Conservation (phyloP, 2,797 vertebrate species). For the Anabas testudineus region DNA sequence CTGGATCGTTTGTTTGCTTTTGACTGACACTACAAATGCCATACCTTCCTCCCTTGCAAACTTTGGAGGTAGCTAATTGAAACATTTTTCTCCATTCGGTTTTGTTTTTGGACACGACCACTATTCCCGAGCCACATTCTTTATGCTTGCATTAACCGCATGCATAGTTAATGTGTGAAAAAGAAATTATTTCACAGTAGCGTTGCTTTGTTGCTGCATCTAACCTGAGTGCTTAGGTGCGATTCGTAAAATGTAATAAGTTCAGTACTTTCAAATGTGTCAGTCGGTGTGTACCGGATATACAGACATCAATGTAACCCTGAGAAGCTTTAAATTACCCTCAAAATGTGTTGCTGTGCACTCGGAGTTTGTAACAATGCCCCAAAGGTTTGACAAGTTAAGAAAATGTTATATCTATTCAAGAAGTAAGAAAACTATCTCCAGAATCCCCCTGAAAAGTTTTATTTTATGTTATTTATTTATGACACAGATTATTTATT, state of each 20-base stretch:
- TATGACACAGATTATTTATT: too few relatives aligned
- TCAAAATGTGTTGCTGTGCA: neutral
- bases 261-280: conserved; percentile 1
- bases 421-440: conserved; percentile 15
- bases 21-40: conserved; percentile 41
- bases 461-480: too few relatives aligned
- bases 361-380: too few relatives aligned
- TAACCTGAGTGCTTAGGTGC: too few relatives aligned
- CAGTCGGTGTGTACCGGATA: neutral
- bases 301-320: conserved; percentile 15
- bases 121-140: conserved; percentile 30
- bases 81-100: conserved; percentile 20
- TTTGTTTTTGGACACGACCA: conserved; percentile 16
- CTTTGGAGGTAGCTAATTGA: conserved; percentile 60
- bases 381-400: neutral
- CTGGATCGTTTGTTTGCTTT: conserved; percentile 50
- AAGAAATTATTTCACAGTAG: too few relatives aligned
- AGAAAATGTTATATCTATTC: neutral
- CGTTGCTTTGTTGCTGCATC: too few relatives aligned
- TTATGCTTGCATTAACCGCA: conserved; percentile 9
- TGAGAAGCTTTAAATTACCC: conserved; percentile 8
- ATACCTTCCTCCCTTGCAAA: conserved; percentile 20
- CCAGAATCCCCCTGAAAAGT: neutral
- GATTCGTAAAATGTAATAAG: conserved; percentile 6
- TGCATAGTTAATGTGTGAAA: neutral